phyloP scores from a whole-genome alignment of 2,888 invertebrate species.

The Lapara coniferarum region DNA sequence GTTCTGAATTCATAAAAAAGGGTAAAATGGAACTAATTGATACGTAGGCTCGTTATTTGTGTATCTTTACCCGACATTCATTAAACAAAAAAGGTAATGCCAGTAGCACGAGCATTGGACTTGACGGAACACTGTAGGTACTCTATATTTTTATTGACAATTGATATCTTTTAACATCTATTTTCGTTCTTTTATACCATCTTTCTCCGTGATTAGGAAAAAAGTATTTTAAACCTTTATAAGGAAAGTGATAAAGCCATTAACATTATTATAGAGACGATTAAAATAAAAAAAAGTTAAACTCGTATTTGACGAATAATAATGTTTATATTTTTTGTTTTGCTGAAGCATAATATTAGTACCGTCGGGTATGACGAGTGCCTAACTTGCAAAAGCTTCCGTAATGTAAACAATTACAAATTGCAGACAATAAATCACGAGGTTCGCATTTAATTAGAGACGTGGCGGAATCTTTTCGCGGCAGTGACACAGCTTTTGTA shows the following conservation, averaged over 20 bases:
- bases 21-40: conserved; percentile 63
- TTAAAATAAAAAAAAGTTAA: not conserved
- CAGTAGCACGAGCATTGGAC: conserved; percentile 4
- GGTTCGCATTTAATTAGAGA: conserved; percentile 46
- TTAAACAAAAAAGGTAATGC: conserved; percentile 15
- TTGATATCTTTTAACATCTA: not conserved
- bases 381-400: conserved; percentile 1
- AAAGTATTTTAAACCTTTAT: not conserved
- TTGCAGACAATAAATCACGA: conserved; percentile 40
- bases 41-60: conserved; percentile 43
- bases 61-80: conserved; percentile 24
- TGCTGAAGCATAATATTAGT: not conserved
- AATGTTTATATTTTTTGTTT: not conserved
- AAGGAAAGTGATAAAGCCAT: no score
- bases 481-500: conserved; percentile 51
- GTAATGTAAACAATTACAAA: conserved; percentile 24
- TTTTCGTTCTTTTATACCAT: conserved; percentile 1
- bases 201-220: not conserved
- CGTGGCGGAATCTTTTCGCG: conserved; percentile 42
- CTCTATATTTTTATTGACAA: conserved; percentile 13
- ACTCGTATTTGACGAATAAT: not conserved
- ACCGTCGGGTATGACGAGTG: conserved; percentile 5
- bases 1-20: conserved; percentile 61
- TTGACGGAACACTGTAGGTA: conserved; percentile 1
- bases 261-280: no score